Evolutionary conservation across 2,888 invertebrate genomes (phyloP).

Genomic region (Macrophya alboannulata): DNA sequence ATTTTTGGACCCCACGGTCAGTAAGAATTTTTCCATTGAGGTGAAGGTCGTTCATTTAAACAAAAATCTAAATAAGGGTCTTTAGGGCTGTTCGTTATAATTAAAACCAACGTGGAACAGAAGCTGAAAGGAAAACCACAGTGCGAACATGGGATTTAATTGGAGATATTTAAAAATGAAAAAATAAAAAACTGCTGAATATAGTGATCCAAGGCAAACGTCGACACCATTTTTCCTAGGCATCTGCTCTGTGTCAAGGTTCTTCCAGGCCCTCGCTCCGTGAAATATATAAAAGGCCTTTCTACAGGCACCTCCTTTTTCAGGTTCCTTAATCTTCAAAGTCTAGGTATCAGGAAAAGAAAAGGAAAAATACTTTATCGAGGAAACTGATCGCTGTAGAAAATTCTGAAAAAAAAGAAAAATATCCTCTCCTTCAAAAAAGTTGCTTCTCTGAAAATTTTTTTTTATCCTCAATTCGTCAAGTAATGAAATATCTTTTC

Average conservation of each 20-base stretch:
- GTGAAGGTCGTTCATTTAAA: background rate
- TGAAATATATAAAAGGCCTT: constrained; percentile 18
- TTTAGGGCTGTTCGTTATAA: background rate
- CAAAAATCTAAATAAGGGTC: background rate
- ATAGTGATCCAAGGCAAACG: background rate
- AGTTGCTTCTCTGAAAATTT: background rate
- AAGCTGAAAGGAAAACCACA: background rate
- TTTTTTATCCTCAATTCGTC: background rate
- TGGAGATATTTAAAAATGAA: background rate
- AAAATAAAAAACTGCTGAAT: background rate
- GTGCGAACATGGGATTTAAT: constrained; percentile 1
- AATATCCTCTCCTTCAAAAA: background rate
- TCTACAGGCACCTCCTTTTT: constrained; percentile 1
- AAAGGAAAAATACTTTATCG: background rate
- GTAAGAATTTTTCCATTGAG: background rate
- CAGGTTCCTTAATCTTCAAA: background rate
- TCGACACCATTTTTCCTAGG: constrained; percentile 2
- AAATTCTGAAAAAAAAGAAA: background rate
- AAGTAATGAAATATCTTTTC: background rate
- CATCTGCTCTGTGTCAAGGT: constrained; percentile 41
- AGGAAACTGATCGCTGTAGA: background rate
- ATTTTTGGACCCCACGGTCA: background rate
- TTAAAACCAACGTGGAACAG: background rate
- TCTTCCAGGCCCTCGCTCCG: background rate
- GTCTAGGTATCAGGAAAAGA: too few species aligned